Conservation (phyloP, 2,888 invertebrate species). For the Microplitis deprimator region DNA sequence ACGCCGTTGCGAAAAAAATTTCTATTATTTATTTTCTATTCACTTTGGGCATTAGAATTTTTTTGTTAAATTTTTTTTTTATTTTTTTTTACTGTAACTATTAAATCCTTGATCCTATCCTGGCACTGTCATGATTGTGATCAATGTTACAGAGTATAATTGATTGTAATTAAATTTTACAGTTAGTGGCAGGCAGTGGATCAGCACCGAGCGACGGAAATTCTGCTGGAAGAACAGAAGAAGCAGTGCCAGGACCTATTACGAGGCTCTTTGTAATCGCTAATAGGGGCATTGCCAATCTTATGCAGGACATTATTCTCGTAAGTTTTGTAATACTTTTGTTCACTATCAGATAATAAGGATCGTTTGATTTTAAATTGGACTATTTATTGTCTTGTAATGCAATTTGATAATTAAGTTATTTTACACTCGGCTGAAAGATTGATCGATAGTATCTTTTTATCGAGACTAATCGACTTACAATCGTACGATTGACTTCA, state of each 20-base stretch:
- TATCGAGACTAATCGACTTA: conserved; percentile 41
- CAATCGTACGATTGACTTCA: neutral
- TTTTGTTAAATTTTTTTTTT: conserved; percentile 21
- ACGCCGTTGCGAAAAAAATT: conserved; percentile 31
- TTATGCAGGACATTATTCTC: conserved; percentile 89
- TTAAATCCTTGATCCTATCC: conserved; percentile 32
- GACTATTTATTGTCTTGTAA: too few species aligned
- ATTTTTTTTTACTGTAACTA: conserved; percentile 16
- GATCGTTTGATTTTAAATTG: too few species aligned
- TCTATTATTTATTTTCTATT: conserved; percentile 38
- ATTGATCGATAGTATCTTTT: neutral
- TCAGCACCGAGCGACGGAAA: conserved; percentile 72
- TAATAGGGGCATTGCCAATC: conserved; percentile 88
- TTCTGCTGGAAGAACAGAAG: conserved; percentile 73
- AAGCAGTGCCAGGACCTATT: conserved; percentile 90
- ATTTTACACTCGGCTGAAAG: neutral
- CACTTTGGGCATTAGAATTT: conserved; percentile 24
- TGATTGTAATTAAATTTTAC: conserved; percentile 59
- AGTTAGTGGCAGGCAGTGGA: conserved; percentile 88
- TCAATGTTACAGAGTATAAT: neutral
- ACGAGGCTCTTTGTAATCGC: conserved; percentile 90
- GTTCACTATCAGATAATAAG: too few species aligned
- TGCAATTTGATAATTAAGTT: neutral
- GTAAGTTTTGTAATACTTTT: conserved; percentile 72
- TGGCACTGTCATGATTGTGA: conserved; percentile 7